phyloP scores from a whole-genome alignment of 2,888 invertebrate species.

The Microplitis manilae region DNA sequence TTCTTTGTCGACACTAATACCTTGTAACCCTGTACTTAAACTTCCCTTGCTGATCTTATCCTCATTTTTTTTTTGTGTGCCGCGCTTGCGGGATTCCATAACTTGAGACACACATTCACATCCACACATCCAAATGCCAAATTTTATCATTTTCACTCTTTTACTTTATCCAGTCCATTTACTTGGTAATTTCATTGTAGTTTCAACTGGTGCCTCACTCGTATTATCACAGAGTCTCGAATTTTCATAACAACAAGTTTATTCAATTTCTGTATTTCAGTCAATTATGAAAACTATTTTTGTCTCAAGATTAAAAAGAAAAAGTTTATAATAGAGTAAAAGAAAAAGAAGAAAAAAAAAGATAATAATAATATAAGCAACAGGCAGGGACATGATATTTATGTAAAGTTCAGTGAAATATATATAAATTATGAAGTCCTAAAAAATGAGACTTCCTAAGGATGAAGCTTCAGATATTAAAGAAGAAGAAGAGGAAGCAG shows the following conservation, averaged over 20 bases:
- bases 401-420: not conserved
- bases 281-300: not conserved
- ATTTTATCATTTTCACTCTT: conserved; percentile 10
- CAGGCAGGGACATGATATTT: conserved; percentile 3
- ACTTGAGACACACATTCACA: conserved; percentile 45
- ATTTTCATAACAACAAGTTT: not conserved
- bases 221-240: not conserved
- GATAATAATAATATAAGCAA: not conserved
- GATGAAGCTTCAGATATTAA: conserved; percentile 15
- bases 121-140: conserved; percentile 35
- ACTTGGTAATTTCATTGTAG: conserved; percentile 27
- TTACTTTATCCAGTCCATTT: conserved; percentile 2
- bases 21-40: conserved; percentile 28
- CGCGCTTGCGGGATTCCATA: conserved; percentile 61
- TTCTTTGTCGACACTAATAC: conserved; percentile 28
- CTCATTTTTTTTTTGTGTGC: conserved; percentile 48
- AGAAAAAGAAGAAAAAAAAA: not conserved
- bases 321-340: not conserved
- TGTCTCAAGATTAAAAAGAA: not conserved
- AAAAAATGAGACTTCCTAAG: not conserved
- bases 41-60: conserved; percentile 38
- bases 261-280: not conserved
- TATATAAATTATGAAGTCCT: conserved; percentile 5
- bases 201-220: not conserved
- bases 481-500: conserved; percentile 13